Evolutionary conservation across 1,140 invertebrate species (phyloP).

Genomic region (Campoletis sonorensis): DNA sequence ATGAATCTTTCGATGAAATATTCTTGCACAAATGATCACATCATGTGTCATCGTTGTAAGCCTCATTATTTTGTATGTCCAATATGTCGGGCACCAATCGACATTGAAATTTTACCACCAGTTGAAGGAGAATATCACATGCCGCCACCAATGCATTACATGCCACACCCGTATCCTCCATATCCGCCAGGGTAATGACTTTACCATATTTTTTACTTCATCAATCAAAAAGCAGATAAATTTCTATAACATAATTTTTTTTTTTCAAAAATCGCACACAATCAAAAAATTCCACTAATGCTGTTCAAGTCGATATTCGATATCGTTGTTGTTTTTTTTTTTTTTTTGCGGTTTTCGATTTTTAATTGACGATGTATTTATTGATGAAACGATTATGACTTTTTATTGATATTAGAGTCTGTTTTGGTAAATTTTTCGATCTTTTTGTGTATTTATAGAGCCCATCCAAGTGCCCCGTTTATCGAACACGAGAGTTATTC

Average conservation of each 20-base stretch:
- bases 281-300: too few species aligned
- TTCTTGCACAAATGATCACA: slow-evolving; percentile 62
- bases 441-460: neutral
- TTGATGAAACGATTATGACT: too few species aligned
- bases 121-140: slow-evolving; percentile 28
- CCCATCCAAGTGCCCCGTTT: slow-evolving; percentile 63
- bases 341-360: too few species aligned
- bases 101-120: slow-evolving; percentile 47
- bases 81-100: slow-evolving; percentile 58
- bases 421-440: too few species aligned
- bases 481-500: slow-evolving; percentile 55
- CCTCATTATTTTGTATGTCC: slow-evolving; percentile 68
- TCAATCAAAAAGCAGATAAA: too few species aligned
- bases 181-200: slow-evolving; percentile 42
- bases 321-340: too few species aligned
- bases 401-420: too few species aligned
- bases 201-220: neutral
- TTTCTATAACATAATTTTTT: too few species aligned
- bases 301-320: too few species aligned
- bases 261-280: too few species aligned
- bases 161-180: slow-evolving; percentile 56
- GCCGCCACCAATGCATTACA: slow-evolving; percentile 50
- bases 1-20: slow-evolving; percentile 62
- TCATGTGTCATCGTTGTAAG: slow-evolving; percentile 68
- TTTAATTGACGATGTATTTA: too few species aligned